Evolutionary conservation across 2,797 vertebrate species (phyloP), one percentile per base, ranked within the genome.

Genomic region (Alosa sapidissima): DNA sequence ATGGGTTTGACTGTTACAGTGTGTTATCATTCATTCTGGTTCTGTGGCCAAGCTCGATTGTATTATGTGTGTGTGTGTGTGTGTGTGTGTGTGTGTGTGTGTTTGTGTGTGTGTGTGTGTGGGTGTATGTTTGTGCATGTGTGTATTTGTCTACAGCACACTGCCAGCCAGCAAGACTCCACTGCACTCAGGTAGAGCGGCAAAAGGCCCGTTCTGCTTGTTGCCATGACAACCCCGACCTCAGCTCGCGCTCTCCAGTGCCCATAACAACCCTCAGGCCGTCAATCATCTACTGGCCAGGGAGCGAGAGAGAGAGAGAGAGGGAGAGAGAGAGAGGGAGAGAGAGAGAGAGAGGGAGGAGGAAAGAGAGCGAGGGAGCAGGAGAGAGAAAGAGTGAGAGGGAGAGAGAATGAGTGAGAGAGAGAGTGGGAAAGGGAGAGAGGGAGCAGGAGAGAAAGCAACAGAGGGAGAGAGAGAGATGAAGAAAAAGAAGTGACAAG

Each of bases 151-250:
- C 81, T 51, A 33, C 81, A 49, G 24, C 75, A 72, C 19, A 41
- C 54, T 82, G 84, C 33, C 83, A 91, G 91, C 87, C 90, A 92
- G 89, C 83, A 84, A 93, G 92, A 89, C 93, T 93, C 91, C 87
- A 90, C 92, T 93, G 93, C 91, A 92, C 93, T 93, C 94, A 95
- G 94, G 94, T 95, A 94, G 93, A 94, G 93, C 94, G 90, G 94
- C 91, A 92, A 94, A 94, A 93, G 93, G 93, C 94, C 94, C 93
- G 92, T 92, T 95, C 94, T 94, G 92, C 94, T 94, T 93, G 96
- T 96, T 96, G 95, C 95, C 93, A 96, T 96, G 95, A 95, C 93
- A 95, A 96, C 96, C 92, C 93, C 94, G 94, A 95, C 95, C 95
- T 95, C 94, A 93, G 94, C 93, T 95, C 93, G 93, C 91, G 94